Percentiles rank a stretch among this genome's conserved stretches.
These are phyloP conservation scores for Oxygymnocypris stewartii DNA, from an alignment of 2,113 vertebrate species.

Conservation along the genomic window DNA sequence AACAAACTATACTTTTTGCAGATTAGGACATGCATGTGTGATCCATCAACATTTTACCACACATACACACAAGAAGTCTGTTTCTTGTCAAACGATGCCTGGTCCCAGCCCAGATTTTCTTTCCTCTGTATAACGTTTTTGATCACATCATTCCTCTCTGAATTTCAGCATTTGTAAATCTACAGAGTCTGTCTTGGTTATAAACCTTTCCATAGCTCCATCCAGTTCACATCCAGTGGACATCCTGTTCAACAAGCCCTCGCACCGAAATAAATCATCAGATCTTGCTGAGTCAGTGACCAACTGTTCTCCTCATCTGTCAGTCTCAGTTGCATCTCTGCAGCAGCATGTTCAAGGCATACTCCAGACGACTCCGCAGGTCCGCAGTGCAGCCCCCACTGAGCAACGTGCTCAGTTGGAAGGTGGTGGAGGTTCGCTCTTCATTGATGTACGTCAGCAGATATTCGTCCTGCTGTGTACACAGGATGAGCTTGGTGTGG, in stretches of 20 bases:
- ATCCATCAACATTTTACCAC: constrained; percentile 23
- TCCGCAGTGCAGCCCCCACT: constrained; percentile 85
- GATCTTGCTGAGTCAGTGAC: not conserved
- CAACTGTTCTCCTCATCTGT: constrained; percentile 12
- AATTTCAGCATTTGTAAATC: constrained; percentile 20
- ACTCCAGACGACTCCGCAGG: constrained; percentile 90
- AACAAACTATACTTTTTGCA: constrained; percentile 34
- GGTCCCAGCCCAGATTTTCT: constrained; percentile 82
- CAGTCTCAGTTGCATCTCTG: constrained; percentile 76
- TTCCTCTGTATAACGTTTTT: constrained; percentile 39
- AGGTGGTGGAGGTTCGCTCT: constrained; percentile 90
- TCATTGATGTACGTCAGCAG: constrained; percentile 97
- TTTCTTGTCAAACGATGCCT: constrained; percentile 50
- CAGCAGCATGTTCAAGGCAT: constrained; percentile 95
- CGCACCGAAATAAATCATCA: not conserved
- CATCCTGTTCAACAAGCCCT: not conserved
- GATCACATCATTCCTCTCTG: constrained; percentile 72
- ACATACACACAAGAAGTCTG: constrained; percentile 31
- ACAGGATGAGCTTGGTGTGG: constrained; percentile 97
- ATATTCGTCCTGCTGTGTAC: constrained; percentile 90
- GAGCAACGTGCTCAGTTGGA: constrained; percentile 85
- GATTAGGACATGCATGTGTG: constrained; percentile 42
- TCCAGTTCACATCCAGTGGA: not conserved
- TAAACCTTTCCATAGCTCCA: not conserved
- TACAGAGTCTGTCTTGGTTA: constrained; percentile 30